These are phyloP conservation scores for Danaus plexippus DNA, from an alignment of 1,140 invertebrate genomes.

Conservation along the genomic window DNA sequence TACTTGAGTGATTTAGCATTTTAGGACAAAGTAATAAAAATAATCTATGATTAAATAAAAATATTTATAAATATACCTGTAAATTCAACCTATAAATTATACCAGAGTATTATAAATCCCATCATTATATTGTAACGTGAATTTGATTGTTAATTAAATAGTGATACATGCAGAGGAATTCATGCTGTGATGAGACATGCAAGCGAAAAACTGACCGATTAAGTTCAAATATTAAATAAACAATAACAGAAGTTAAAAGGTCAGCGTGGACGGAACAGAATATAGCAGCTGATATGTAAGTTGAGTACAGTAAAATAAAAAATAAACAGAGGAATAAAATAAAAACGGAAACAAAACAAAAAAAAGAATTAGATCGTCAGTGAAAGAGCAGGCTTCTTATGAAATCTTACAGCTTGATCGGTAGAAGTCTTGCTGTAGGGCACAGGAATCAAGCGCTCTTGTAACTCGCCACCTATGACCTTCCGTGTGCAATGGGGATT, in stretches of 20 bases:
- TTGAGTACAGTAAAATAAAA: conserved; percentile 41
- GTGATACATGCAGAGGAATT: conserved; percentile 18
- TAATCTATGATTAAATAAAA: no score
- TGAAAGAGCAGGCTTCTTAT: conserved; percentile 53
- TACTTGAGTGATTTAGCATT: no score
- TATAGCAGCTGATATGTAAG: conserved; percentile 44
- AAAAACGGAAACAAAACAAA: conserved; percentile 35
- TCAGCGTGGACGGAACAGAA: conserved; percentile 37
- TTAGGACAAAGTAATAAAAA: no score
- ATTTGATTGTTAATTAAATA: no score
- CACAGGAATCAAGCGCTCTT: conserved; percentile 98
- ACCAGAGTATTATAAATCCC: neutral
- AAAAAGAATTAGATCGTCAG: conserved; percentile 43
- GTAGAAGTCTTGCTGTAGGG: conserved; percentile 99
- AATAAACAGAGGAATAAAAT: no score
- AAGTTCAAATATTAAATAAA: conserved; percentile 24
- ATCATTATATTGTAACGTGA: no score
- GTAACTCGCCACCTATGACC: conserved; percentile 99
- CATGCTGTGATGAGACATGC: conserved; percentile 38
- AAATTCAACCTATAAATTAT: no score
- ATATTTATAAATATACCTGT: no score
- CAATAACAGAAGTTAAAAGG: conserved; percentile 37
- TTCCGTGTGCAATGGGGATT: conserved; percentile 81
- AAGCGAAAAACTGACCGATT: conserved; percentile 35
- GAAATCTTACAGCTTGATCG: conserved; percentile 97